Evolutionary conservation across 2,888 invertebrate species (phyloP).

Genomic region (Platerodrilus igneus): DNA sequence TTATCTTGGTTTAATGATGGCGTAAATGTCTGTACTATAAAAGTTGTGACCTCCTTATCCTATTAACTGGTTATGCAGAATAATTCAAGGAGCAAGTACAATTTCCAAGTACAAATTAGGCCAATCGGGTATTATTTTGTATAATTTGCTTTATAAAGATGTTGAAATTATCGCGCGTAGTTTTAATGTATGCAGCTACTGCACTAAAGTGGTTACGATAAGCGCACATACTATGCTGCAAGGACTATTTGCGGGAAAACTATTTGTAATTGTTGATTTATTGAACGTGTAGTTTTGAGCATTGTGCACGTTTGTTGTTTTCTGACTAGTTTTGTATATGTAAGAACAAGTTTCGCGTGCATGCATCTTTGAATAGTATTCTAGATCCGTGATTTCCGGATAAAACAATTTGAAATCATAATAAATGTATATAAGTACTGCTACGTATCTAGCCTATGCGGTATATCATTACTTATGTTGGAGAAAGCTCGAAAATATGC

Average conservation of each 20-base stretch:
- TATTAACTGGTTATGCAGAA: slow-evolving; percentile 14
- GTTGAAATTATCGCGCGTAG: slow-evolving; percentile 12
- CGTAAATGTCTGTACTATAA: no score
- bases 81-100: slow-evolving; percentile 1
- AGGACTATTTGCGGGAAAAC: slow-evolving; percentile 19
- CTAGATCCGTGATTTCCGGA: no score
- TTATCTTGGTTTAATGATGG: slow-evolving; percentile 22
- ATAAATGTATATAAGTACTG: no score
- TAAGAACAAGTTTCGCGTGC: no score
- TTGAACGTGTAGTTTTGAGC: slow-evolving; percentile 5
- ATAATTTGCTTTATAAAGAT: slow-evolving; percentile 20
- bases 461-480: no score
- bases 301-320: no score
- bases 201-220: slow-evolving; percentile 17
- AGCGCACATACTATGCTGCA: slow-evolving; percentile 13
- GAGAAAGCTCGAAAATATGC: no score
- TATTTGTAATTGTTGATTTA: slow-evolving; percentile 22
- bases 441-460: no score
- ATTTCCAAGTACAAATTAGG: slow-evolving; percentile 16
- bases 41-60: slow-evolving; percentile 11
- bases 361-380: no score
- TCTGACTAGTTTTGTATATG: no score
- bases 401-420: no score
- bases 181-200: slow-evolving; percentile 17
- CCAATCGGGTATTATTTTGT: slow-evolving; percentile 9